A percentile compares a stretch with the other conserved stretches of the same genome.
Conservation (phyloP, 1,140 invertebrate genomes). For the Drosophila ironensis region DNA sequence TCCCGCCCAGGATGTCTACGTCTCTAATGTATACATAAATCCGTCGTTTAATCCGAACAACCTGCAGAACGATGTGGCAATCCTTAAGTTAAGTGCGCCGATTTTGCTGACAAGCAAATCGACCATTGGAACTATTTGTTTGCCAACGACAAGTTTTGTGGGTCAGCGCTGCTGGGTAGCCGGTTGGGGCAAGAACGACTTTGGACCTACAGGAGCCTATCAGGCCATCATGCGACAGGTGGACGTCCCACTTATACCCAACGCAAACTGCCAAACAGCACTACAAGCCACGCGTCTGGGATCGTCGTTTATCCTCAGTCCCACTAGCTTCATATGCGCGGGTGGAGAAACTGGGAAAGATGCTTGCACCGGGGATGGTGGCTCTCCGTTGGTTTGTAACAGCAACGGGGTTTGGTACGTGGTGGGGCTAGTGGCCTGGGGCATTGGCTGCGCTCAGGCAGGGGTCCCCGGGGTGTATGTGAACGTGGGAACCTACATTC, state of each 20-base stretch:
- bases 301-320: conserved; percentile 84
- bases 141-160: conserved; percentile 85
- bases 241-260: conserved; percentile 87
- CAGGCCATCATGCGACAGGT: conserved; percentile 87
- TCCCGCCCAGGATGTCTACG: conserved; percentile 84
- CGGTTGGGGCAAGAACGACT: conserved; percentile 92
- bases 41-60: conserved; percentile 86
- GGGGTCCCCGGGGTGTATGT: conserved; percentile 88
- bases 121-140: conserved; percentile 88
- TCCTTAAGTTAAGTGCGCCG: conserved; percentile 84
- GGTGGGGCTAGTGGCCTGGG: conserved; percentile 89
- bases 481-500: conserved; percentile 84
- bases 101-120: conserved; percentile 84
- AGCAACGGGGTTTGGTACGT: conserved; percentile 84
- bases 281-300: conserved; percentile 87
- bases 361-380: conserved; percentile 90
- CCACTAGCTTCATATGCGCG: conserved; percentile 88
- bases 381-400: conserved; percentile 88
- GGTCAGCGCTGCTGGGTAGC: conserved; percentile 88
- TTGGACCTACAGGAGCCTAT: conserved; percentile 85
- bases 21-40: conserved; percentile 85
- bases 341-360: conserved; percentile 90
- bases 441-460: conserved; percentile 86
- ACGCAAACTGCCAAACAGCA: conserved; percentile 85
- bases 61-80: conserved; percentile 87